Evolutionary conservation across 1,140 invertebrate genomes (phyloP).

Genomic region (Coelopa frigida): DNA sequence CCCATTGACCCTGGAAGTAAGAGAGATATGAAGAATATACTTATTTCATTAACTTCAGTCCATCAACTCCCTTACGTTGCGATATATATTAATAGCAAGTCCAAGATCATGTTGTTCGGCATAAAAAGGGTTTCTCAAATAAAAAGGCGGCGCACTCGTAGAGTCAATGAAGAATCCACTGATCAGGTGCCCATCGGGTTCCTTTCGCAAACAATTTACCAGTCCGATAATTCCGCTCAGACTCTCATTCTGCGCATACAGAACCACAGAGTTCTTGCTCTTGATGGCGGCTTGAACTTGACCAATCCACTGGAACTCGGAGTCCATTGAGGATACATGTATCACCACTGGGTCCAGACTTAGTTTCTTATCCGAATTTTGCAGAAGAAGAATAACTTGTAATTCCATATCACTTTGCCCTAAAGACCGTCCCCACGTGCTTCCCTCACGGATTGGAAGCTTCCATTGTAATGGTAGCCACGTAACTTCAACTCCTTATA

Average conservation of each 20-base stretch:
- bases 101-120: constrained; percentile 60
- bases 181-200: constrained; percentile 58
- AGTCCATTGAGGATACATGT: constrained; percentile 29
- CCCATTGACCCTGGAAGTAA: constrained; percentile 59
- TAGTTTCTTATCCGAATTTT: constrained; percentile 27
- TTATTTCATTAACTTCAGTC: too few species aligned
- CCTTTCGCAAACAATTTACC: constrained; percentile 65
- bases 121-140: constrained; percentile 57
- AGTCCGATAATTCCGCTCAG: constrained; percentile 76
- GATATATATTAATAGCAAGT: constrained; percentile 71
- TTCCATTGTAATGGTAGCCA: constrained; percentile 76
- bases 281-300: constrained; percentile 49
- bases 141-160: constrained; percentile 56
- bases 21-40: not conserved
- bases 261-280: constrained; percentile 47
- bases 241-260: constrained; percentile 55
- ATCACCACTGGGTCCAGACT: constrained; percentile 30
- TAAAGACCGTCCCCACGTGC: constrained; percentile 44
- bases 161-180: constrained; percentile 60
- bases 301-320: constrained; percentile 49
- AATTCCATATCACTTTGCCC: constrained; percentile 57
- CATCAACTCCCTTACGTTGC: constrained; percentile 53
- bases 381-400: constrained; percentile 48
- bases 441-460: constrained; percentile 28
- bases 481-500: constrained; percentile 87